phyloP scores from a whole-genome alignment of 2,888 invertebrate genomes.

The Galerucella calmariensis region DNA sequence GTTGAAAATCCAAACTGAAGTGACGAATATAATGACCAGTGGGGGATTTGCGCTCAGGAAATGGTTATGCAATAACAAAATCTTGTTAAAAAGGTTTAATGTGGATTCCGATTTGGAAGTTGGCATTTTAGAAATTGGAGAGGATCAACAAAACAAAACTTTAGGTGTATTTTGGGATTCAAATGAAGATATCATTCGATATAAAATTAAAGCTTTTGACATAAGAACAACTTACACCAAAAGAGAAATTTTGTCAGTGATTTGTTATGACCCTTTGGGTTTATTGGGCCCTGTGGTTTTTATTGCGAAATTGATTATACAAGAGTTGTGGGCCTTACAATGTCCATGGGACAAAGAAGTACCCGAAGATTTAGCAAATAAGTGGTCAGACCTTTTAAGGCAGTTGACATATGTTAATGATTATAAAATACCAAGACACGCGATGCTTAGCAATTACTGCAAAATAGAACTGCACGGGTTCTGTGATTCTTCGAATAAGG shows the following conservation, averaged over 20 bases:
- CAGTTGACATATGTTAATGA: too few relatives aligned
- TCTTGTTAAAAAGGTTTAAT: too few relatives aligned
- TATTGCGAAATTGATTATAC: neutral
- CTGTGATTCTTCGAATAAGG: too few relatives aligned
- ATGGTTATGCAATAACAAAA: too few relatives aligned
- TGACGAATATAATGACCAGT: too few relatives aligned
- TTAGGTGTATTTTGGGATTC: slow-evolving; percentile 21
- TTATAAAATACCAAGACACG: too few relatives aligned
- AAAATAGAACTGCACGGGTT: too few relatives aligned
- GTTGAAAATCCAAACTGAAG: too few relatives aligned
- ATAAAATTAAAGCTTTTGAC: neutral
- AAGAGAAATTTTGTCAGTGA: neutral
- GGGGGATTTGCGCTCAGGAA: too few relatives aligned
- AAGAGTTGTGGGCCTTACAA: neutral
- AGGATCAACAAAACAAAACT: slow-evolving; percentile 22
- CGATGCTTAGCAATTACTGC: too few relatives aligned
- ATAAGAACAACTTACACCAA: too few relatives aligned
- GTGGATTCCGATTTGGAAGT: slow-evolving; percentile 7
- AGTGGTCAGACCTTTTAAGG: neutral
- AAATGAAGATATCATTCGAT: neutral
- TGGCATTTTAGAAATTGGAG: slow-evolving; percentile 34
- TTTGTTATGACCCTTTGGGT: neutral
- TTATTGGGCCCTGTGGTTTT: neutral
- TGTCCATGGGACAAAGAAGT: neutral
- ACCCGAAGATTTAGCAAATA: neutral